Conservation (phyloP, 2,888 invertebrate genomes). For the Epistrophe grossulariae region DNA sequence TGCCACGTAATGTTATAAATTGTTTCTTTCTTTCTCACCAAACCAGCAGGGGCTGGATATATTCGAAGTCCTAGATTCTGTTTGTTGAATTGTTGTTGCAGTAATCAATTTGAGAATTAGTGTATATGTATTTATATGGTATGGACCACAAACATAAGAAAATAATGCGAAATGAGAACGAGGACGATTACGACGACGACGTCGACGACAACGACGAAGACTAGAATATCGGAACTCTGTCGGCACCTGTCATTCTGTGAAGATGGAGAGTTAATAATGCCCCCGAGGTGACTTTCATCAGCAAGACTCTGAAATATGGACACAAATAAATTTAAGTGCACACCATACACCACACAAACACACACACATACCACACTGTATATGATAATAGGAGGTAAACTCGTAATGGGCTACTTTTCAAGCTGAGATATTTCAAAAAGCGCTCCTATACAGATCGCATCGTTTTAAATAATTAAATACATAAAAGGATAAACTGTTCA, state of each 20-base stretch:
- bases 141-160: conserved; percentile 14
- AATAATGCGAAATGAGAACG: neutral
- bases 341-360: neutral
- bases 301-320: conserved; percentile 20
- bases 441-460: conserved; percentile 33
- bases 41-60: neutral
- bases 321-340: conserved; percentile 41
- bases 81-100: conserved; percentile 7
- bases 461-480: conserved; percentile 70
- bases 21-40: neutral
- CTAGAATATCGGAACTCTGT: conserved; percentile 38
- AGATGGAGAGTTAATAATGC: conserved; percentile 49
- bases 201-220: neutral
- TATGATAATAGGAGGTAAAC: neutral
- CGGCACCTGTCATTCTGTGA: conserved; percentile 34
- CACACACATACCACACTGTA: too few relatives aligned
- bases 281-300: conserved; percentile 52
- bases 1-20: conserved; percentile 17
- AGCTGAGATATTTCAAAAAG: conserved; percentile 39
- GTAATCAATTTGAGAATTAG: conserved; percentile 71
- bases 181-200: too few relatives aligned
- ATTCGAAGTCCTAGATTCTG: conserved; percentile 22
- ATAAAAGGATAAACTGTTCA: conserved; percentile 59
- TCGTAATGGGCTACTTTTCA: conserved; percentile 10
- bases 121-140: conserved; percentile 13